These are phyloP conservation scores for Hemaris fuciformis DNA, from an alignment of 2,888 invertebrate genomes.

Conservation along the genomic window DNA sequence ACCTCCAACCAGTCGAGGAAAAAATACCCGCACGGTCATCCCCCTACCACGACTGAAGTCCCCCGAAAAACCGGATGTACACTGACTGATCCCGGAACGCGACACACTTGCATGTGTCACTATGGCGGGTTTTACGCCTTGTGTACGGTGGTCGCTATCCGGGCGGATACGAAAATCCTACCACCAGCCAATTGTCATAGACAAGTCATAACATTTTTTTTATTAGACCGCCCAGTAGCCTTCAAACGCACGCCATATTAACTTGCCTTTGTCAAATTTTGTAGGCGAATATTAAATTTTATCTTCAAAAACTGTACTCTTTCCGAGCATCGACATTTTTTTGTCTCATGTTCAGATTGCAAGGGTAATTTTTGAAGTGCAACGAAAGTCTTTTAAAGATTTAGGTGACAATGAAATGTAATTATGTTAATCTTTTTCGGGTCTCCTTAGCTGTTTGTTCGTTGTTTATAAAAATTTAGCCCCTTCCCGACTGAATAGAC, in stretches of 20 bases:
- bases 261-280: slow-evolving; percentile 55
- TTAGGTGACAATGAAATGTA: slow-evolving; percentile 57
- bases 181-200: no score
- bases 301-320: slow-evolving; percentile 22
- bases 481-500: slow-evolving; percentile 26
- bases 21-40: no score
- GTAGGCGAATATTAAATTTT: slow-evolving; percentile 66
- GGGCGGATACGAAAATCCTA: no score
- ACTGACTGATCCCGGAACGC: no score
- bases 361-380: slow-evolving; percentile 8
- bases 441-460: slow-evolving; percentile 48
- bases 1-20: no score
- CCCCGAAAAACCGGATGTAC: no score
- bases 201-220: slow-evolving; percentile 41
- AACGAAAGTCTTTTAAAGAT: slow-evolving; percentile 13
- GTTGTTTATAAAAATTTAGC: slow-evolving; percentile 35
- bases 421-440: slow-evolving; percentile 67
- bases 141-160: no score
- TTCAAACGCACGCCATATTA: slow-evolving; percentile 45
- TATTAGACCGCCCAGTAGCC: slow-evolving; percentile 69
- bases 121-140: no score
- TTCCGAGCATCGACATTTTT: background rate
- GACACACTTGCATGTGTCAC: no score
- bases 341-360: background rate
- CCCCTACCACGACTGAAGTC: no score